Evolutionary conservation across 2,113 vertebrate genomes (phyloP), one percentile per base, ranked within the genome.

Genomic region (Notothenia coriiceps): DNA sequence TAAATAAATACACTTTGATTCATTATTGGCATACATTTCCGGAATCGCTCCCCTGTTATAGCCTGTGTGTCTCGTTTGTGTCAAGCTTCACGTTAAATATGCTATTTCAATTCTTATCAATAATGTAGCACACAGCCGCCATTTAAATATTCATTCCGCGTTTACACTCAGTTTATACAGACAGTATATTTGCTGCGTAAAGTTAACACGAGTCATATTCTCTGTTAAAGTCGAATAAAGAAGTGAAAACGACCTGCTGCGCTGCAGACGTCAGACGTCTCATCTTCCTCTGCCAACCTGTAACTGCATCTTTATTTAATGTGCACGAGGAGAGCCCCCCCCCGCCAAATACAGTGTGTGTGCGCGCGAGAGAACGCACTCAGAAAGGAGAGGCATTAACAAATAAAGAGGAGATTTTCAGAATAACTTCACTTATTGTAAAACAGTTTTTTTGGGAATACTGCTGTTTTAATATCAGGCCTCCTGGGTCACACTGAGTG

Each of bases 121-220:
- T 91, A 88, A 91, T 91, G 81, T 79, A 89, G 74, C 79, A 7
- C 77, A 20, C 62, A 17, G 14, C 70, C 80, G 9, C 60, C 74
- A 85, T 85, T 88, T 81, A 89, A 92, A 91, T 92, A 90, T 91
- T 88, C 49, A 90, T 86, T 12, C 15, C 0, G 69, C 86, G 65
- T 77, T 88, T 85, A 81, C 70, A 22, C 73, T 44, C 77, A 11
- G 56, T 80, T 88, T 46, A 73, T 70, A 46, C 79, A 50, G 73
- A 63, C 73, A 61, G 10, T 50, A 44, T 77, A 72, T 74, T 35
- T 69, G 67, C 77, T 51, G 73, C 20, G 71, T 1, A 20, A 55
- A 82, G 77, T 69, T 2, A 74, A 77, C 68, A 74, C 4, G 75
- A 84, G 15, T 85, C 82, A 68, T 10, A 64, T 20, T 64, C 33